Evolutionary conservation across 2,113 vertebrate species (phyloP).

Genomic region (Silurus asotus): DNA sequence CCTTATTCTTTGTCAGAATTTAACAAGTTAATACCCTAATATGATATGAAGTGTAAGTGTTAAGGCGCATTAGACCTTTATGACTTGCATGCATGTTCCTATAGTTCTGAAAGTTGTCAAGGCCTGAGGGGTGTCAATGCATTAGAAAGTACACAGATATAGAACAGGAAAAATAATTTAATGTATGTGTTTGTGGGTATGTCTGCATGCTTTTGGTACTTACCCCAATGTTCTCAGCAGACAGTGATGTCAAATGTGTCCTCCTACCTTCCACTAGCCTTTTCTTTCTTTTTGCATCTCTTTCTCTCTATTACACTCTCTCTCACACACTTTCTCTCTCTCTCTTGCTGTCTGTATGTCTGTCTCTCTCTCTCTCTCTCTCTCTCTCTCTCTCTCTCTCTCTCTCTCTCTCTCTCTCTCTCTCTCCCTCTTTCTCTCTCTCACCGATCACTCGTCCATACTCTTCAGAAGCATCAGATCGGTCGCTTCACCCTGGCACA

Average conservation of each 20-base stretch:
- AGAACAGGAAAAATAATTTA: background rate
- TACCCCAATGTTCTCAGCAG: conserved; percentile 66
- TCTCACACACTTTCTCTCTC: conserved; percentile 7
- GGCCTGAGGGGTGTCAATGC: conserved; percentile 26
- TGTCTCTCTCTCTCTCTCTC: background rate
- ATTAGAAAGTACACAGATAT: conserved; percentile 15
- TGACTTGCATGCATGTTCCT: conserved; percentile 22
- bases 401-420: conserved; percentile 23
- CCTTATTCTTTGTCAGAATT: background rate
- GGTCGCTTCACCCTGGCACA: conserved; percentile 76
- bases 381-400: conserved; percentile 14
- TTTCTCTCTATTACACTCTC: conserved; percentile 14
- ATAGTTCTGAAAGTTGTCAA: conserved; percentile 10
- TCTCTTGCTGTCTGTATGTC: conserved; percentile 15
- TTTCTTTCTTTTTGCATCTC: conserved; percentile 20
- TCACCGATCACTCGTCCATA: conserved; percentile 38
- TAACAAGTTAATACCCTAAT: conserved; percentile 20
- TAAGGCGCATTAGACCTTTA: conserved; percentile 7
- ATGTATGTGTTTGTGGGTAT: conserved; percentile 16
- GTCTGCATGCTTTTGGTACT: conserved; percentile 60
- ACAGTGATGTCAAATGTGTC: conserved; percentile 57
- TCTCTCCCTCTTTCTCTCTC: conserved; percentile 18
- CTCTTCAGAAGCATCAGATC: conserved; percentile 67
- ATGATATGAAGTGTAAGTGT: background rate
- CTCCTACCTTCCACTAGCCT: conserved; percentile 53